Evolutionary conservation across 2,888 invertebrate species (phyloP).

Genomic region (Trichogramma dendrolimi): DNA sequence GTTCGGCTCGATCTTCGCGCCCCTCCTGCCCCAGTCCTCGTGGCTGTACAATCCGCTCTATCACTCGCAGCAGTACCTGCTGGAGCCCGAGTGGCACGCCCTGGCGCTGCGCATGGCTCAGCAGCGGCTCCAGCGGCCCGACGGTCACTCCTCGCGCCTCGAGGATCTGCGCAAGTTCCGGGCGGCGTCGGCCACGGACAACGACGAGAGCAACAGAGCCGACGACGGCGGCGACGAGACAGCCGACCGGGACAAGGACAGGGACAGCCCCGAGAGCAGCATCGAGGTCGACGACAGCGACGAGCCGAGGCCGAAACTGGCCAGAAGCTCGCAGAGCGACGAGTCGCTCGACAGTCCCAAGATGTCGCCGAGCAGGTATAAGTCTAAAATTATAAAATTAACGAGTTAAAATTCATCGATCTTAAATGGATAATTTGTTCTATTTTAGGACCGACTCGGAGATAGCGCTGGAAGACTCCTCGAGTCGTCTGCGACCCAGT

Average conservation of each 20-base stretch:
- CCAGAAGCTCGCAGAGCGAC: slow-evolving; percentile 36
- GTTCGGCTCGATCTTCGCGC: slow-evolving; percentile 50
- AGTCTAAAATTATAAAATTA: slow-evolving; percentile 37
- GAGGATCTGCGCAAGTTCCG: slow-evolving; percentile 43
- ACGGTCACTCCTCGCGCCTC: slow-evolving; percentile 38
- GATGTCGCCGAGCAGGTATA: slow-evolving; percentile 36
- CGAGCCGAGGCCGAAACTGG: slow-evolving; percentile 30
- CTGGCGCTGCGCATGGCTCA: slow-evolving; percentile 48
- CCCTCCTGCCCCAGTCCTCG: slow-evolving; percentile 47
- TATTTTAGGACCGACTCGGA: slow-evolving; percentile 24
- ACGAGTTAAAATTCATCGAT: slow-evolving; percentile 32
- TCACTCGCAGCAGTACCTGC: slow-evolving; percentile 47
- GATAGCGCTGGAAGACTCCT: slow-evolving; percentile 34
- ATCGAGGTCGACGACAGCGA: slow-evolving; percentile 49
- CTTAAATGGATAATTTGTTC: not conserved
- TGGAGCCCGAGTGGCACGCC: slow-evolving; percentile 50
- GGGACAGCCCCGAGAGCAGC: slow-evolving; percentile 48
- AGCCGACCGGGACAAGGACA: slow-evolving; percentile 31
- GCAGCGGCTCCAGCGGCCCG: slow-evolving; percentile 48
- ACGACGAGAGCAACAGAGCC: slow-evolving; percentile 41
- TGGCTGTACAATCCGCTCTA: slow-evolving; percentile 50
- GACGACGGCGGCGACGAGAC: slow-evolving; percentile 40
- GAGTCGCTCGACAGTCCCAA: slow-evolving; percentile 46
- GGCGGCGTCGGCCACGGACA: slow-evolving; percentile 25
- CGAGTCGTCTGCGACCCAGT: slow-evolving; percentile 42